Percentiles rank a stretch among this genome's conserved stretches.
phyloP scores from a whole-genome alignment of 2,888 invertebrate genomes.

The Seira ritae region DNA sequence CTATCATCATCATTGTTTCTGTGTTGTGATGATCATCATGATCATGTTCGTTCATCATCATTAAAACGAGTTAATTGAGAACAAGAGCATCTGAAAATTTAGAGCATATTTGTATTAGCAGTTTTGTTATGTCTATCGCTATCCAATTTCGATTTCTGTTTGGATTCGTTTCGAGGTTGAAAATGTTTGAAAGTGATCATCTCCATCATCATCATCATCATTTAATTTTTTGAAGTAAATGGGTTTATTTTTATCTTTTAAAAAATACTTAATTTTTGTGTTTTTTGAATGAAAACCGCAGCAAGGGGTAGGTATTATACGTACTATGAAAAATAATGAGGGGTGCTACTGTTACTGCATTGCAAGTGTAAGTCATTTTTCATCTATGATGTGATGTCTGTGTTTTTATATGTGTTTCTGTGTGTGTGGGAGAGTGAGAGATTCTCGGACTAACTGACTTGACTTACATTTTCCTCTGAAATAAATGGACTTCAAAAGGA shows the following conservation, averaged over 20 bases:
- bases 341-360: neutral
- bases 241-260: neutral
- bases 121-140: no score
- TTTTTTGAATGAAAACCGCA: neutral
- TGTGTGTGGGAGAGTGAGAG: no score
- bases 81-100: neutral
- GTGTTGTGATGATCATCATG: neutral
- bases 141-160: neutral
- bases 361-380: neutral
- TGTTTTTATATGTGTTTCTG: no score
- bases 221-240: neutral
- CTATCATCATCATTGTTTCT: neutral
- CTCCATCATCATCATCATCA: neutral
- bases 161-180: neutral
- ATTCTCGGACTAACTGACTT: no score
- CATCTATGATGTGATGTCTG: no score
- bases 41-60: no score
- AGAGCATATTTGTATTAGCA: no score
- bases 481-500: no score
- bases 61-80: neutral
- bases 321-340: no score
- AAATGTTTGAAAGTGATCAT: neutral
- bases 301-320: neutral
- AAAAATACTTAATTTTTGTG: neutral
- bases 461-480: no score